Base-by-base conservation (phyloP, 64 coral and sea anemone genomes). In the Dendrophyllia cribrosa region DNA sequence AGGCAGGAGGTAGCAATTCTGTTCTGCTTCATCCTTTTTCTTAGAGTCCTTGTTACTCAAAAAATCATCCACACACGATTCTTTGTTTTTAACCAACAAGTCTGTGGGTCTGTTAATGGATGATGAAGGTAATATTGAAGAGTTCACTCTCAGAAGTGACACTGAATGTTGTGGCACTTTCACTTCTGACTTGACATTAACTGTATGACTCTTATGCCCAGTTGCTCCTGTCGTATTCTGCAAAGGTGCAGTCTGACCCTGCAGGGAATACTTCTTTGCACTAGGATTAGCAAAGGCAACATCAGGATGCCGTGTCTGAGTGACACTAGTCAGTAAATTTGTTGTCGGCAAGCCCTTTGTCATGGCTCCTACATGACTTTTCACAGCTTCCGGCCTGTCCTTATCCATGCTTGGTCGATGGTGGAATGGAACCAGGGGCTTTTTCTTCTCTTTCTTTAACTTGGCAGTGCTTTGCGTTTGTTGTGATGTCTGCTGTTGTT, bases 381-480 rank as follows among this genome's bases (percentile, higher is more conserved):
- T 97, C 7, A 88, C 49, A 9, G 83, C 92, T 50, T 97, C 92
- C 4, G 95, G 92, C 6, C 49, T 73, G 47, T 97, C 95, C 62
- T 90, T 93, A 4, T 91, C 86, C 12, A 97, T 17, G 19, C 72
- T 82, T 15, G 74, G 92, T 5, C 95, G 88, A 77, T 99, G 97
- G 74, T 99, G 97, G 79, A 99, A 99, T 7, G 97, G 97, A 21
- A 88, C 23, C 19, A 96, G 16, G 43, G 97, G 94, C 51, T 99
- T 99, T 85, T 92, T 95, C 77, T 98, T 98, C 71, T 98, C 97
- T 86, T 96, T 99, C 66, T 99, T 99, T 83, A 96, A 75, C 88
- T 99, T 99, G 59, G 90, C 90, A 61, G 83, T 96, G 17, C 83
- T 75, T 25, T 90, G 92, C 25, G 70, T 99, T 51, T 93, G 79